Conservation (phyloP, 2,113 vertebrate species). For the Pungitius pungitius region DNA sequence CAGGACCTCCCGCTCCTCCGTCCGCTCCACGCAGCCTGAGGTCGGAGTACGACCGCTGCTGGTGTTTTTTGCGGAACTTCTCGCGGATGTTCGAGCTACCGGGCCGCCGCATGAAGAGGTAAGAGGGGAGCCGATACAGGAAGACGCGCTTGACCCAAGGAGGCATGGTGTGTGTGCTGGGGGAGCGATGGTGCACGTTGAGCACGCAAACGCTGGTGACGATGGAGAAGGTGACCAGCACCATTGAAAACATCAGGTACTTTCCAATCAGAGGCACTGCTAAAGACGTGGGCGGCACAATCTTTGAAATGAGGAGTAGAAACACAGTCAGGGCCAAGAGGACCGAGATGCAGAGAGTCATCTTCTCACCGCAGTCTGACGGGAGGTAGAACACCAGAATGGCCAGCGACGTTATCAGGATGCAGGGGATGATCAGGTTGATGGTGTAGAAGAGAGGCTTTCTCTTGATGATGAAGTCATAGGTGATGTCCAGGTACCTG, state of each 20-base stretch:
- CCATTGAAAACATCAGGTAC: constrained; percentile 86
- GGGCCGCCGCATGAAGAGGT: constrained; percentile 82
- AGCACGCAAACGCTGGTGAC: constrained; percentile 86
- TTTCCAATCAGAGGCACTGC: constrained; percentile 86
- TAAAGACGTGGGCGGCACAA: constrained; percentile 84
- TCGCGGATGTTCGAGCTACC: constrained; percentile 77
- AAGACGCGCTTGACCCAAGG: constrained; percentile 82
- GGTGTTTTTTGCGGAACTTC: constrained; percentile 76
- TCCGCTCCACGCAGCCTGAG: constrained; percentile 58
- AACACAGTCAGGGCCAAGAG: constrained; percentile 85
- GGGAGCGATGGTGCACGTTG: constrained; percentile 84
- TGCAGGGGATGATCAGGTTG: constrained; percentile 84
- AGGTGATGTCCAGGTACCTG: constrained; percentile 84
- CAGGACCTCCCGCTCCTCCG: constrained; percentile 34
- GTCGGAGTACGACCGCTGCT: constrained; percentile 68
- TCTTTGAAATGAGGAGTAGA: constrained; percentile 86
- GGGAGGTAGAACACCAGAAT: constrained; percentile 86
- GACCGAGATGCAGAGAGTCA: constrained; percentile 85
- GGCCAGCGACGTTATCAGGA: constrained; percentile 84
- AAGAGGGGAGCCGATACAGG: constrained; percentile 76
- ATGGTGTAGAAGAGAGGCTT: constrained; percentile 87
- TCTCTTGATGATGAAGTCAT: constrained; percentile 85
- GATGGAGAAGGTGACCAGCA: constrained; percentile 86
- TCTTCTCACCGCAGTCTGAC: constrained; percentile 85
- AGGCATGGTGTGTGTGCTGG: constrained; percentile 86